Base-by-base conservation (phyloP, 1,140 invertebrate species). In the Pseudobourletiella spinata region DNA sequence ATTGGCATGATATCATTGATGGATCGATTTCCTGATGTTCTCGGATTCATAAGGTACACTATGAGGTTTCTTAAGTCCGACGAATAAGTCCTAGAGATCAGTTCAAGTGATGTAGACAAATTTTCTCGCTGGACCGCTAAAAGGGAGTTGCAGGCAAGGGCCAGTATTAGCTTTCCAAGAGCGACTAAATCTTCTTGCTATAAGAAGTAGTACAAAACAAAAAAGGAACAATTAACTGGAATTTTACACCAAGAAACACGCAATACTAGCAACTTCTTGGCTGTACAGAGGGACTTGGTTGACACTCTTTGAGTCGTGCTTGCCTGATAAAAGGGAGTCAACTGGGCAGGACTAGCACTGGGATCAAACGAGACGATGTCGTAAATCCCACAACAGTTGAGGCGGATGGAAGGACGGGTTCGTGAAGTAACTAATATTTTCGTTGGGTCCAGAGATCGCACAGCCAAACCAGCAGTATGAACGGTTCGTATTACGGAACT, bases 1-100 rank as follows among this genome's bases (percentile, higher is more conserved):
- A 98, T 98, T 11, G 95, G 95, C 95, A 98, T 98, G 63, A 98
- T 81, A 78, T 98, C 95, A 68, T 92, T 94, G 18, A 98, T 87
- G 66, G 83, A 88, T 71, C 88, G 83, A 67, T 85, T 79, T 14
- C 51, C 56, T 18, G 62, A 30, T 16, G 59, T 58, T 16, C 61
- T 32, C 14, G 63, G 61, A 59, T 70, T 66, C 42, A 63, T 69
- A 70, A 83, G 84, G 76, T 81, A 95, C 91, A 94, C 79, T 70
- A 98, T 90, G 46, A 98, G 81, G 77, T 96, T 95, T 73, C 91
- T 85, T 69, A 98, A 82, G 81, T 98, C 95, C 20, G 84, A 78
- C 26, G 94, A 90, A 75, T 97, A 98, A 68, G 88, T 86, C 69
- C 90, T 81, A 44, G 87, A 80, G 51, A 98, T 86, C 55, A 95